A percentile compares a stretch with the other conserved stretches of the same genome.
phyloP scores from a whole-genome alignment of 2,888 invertebrate genomes.

The Heliconius charithonia region DNA sequence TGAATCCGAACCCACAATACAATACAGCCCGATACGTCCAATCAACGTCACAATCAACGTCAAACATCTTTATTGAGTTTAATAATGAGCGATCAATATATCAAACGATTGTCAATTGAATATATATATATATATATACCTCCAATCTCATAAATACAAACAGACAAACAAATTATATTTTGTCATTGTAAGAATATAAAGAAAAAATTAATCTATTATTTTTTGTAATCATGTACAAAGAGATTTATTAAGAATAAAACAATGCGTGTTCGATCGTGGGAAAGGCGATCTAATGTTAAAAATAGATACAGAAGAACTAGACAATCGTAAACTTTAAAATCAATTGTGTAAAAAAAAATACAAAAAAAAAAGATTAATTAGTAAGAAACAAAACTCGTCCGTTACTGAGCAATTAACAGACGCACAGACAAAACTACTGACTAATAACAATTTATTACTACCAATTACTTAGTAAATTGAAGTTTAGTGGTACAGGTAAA shows the following conservation, averaged over 20 bases:
- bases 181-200: not conserved
- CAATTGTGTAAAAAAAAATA: not conserved
- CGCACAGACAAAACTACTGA: not conserved
- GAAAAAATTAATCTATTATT: not conserved
- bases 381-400: not conserved
- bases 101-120: not conserved
- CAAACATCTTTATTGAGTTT: constrained; percentile 9
- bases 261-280: constrained; percentile 12
- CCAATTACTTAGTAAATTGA: too few relatives aligned
- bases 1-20: not conserved
- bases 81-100: not conserved
- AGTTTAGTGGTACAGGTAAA: too few relatives aligned
- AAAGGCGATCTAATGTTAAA: not conserved
- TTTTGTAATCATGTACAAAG: not conserved
- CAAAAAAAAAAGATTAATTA: not conserved
- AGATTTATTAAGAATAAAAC: constrained; percentile 17
- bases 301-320: not conserved
- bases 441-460: too few relatives aligned
- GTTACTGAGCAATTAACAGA: not conserved
- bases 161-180: constrained; percentile 3
- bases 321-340: not conserved
- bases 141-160: not conserved
- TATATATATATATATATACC: not conserved
- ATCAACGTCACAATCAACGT: constrained; percentile 4
- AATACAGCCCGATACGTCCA: not conserved